Evolutionary conservation across 2,888 invertebrate species (phyloP), one percentile per base, ranked within the genome.

Genomic region (Aphidius colemani): DNA sequence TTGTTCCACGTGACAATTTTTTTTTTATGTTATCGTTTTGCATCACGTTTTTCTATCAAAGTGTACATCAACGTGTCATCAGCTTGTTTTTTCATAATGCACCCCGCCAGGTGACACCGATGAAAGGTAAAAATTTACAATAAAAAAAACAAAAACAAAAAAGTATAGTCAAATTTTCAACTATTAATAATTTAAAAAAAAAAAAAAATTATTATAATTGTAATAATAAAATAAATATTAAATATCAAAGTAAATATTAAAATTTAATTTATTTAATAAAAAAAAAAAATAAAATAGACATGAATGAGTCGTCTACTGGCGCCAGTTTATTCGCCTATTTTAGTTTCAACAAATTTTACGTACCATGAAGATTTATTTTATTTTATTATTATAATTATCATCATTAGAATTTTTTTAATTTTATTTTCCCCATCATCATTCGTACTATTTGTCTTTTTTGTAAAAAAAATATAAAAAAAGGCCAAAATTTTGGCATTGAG

Each of bases 21-120:
- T 46, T 30, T 46, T 30, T 57, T 56, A n/a, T 9, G 58, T 39
- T 18, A 57, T 50, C 56, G 55, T 50, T 49, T 18, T 30, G 43
- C 44, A 18, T 56, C 56, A 45, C 39, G 49, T 53, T 51, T 13
- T 44, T 56, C 51, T 44, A 49, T 57, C 51, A 56, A 43, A 55
- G 40, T 53, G 59, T 49, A 61, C 61, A 51, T 39, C 40, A 46
- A 59, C 61, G 68, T 68, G 64, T 69, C 71, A 61, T 68, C 67
- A 66, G 53, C 61, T 63, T 66, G 68, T 65, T 39, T 18, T 48
- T 63, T 61, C 72, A 73, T 70, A 73, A 80, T 81, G 80, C 77
- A 77, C 72, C 74, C 68, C 69, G 65, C 72, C 75, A 77, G 79
- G 78, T 80, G 78, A 81, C 79, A 80, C 66, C 55, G 59, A 70